phyloP scores from a whole-genome alignment of 2,888 invertebrate species.

The Petrophora chlorosata region DNA sequence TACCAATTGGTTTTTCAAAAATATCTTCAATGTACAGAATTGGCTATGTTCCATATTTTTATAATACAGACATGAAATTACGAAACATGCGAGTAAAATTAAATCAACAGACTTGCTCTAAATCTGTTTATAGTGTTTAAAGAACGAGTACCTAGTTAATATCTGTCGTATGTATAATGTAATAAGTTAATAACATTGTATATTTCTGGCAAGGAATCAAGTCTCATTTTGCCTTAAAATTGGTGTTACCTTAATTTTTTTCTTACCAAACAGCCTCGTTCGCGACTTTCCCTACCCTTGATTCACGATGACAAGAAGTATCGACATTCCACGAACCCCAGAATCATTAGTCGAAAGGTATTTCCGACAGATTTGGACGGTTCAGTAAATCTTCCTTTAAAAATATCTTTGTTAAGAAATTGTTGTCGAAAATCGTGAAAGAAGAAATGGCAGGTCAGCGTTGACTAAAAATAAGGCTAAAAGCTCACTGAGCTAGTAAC shows the following conservation, averaged over 20 bases:
- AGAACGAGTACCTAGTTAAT: too few relatives aligned
- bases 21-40: too few relatives aligned
- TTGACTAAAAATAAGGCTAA: too few relatives aligned
- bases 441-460: neutral
- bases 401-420: conserved; percentile 10
- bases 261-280: neutral
- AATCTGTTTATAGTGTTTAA: too few relatives aligned
- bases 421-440: neutral
- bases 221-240: neutral
- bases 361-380: conserved; percentile 9
- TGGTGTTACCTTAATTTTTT: neutral
- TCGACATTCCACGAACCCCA: neutral
- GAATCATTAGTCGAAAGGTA: conserved; percentile 6
- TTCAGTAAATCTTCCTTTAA: conserved; percentile 20
- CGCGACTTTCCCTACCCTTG: neutral
- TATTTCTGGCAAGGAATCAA: neutral
- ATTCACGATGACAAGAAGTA: conserved; percentile 17
- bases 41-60: too few relatives aligned
- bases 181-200: too few relatives aligned
- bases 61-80: too few relatives aligned
- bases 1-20: too few relatives aligned
- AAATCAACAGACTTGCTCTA: too few relatives aligned
- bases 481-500: too few relatives aligned
- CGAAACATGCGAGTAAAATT: too few relatives aligned
- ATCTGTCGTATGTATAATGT: too few relatives aligned